phyloP scores from a whole-genome alignment of 2,888 invertebrate species.

The Apeira syringaria region DNA sequence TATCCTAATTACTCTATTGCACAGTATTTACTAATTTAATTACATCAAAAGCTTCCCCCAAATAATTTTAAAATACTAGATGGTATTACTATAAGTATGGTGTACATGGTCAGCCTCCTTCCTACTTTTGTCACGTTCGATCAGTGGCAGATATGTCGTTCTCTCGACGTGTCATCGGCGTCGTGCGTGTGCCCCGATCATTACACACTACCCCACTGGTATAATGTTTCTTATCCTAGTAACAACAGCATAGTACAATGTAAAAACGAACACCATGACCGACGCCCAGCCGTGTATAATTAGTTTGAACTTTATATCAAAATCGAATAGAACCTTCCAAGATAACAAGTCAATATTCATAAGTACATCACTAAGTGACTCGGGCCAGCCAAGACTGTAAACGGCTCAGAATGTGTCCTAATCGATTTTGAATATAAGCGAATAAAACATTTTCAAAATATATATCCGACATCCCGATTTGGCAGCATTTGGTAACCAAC shows the following conservation, averaged over 20 bases:
- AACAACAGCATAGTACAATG: conserved; percentile 21
- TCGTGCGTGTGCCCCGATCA: conserved; percentile 1
- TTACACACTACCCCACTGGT: conserved; percentile 8
- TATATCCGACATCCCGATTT: too few relatives aligned
- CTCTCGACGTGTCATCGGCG: neutral
- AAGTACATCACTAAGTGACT: conserved; percentile 13
- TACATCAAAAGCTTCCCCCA: too few relatives aligned
- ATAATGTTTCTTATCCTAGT: conserved; percentile 13
- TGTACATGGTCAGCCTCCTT: conserved; percentile 1
- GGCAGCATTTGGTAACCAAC: too few relatives aligned
- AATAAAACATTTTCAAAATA: conserved; percentile 13
- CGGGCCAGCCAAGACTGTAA: conserved; percentile 6
- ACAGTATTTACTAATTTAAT: too few relatives aligned
- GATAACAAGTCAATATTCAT: neutral
- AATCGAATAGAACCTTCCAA: conserved; percentile 3
- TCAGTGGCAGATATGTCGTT: conserved; percentile 13
- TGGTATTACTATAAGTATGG: neutral
- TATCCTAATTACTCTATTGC: too few relatives aligned
- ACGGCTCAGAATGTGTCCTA: neutral
- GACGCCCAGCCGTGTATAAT: conserved; percentile 22
- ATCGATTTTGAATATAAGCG: conserved; percentile 6
- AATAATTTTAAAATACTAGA: too few relatives aligned
- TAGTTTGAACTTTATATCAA: conserved; percentile 3
- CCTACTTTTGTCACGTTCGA: too few relatives aligned
- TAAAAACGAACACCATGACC: conserved; percentile 26